Base-by-base conservation (phyloP, 2,888 invertebrate genomes). In the Epicampocera succincta region DNA sequence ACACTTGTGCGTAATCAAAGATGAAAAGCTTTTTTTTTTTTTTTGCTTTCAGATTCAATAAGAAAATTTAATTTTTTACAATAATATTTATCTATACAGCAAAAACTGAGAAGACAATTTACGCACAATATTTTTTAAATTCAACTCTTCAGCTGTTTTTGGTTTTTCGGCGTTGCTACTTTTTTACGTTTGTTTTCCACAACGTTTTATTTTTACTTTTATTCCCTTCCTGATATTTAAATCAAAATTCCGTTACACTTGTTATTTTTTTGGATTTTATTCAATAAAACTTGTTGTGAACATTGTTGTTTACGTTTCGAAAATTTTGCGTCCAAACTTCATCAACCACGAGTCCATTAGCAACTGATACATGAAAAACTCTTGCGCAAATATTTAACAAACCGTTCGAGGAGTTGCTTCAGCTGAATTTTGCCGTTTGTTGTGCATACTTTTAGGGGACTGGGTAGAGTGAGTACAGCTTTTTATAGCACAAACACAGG, bases 331-430 rank as follows among this genome's bases (percentile, higher is more conserved):
- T 78, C 15, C 52, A 65, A 82, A 66, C 78, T 60, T 78, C 82
- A 78, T 74, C 74, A 42, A 66, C 82, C 78, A 82, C 82, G 82
- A 9, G 44, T 78, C 71, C 78, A 52, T 66, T 78, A 66, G 60
- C 78, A 71, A 82, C 82, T 82, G 82, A 78, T 82, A 82, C 78
- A 73, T 78, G 74, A 71, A 65, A 78, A 82, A 82, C 74, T 82
- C 78, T 82, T 82, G 82, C 82, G 82, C 82, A 82, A 82, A 82
- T 78, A 82, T 82, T 82, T 82, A 82, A 78, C 78, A 74, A 66
- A 46, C 71, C 38, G 63, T 42, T 58, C 52, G 60, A 78, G 81
- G 71, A 78, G 50, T 78, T 68, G 72, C 74, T 76, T 61, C 17
- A 38, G 21, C 56, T 71, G 13, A 52, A 25, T 29, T 15, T 71